Evolutionary conservation across 1,140 invertebrate genomes (phyloP).

Genomic region (Sycobia sp.): DNA sequence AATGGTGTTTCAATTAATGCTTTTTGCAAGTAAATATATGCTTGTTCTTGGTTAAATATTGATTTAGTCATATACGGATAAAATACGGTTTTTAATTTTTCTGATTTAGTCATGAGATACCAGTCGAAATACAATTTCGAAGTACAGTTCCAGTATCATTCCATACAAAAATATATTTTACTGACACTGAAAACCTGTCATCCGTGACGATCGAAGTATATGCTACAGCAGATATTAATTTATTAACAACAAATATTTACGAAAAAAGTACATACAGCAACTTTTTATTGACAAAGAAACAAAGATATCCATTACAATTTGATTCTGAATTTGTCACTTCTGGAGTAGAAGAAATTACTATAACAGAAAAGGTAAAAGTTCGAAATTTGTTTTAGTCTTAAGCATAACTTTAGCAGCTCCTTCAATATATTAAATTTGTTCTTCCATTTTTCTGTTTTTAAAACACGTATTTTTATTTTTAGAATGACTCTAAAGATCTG

Average conservation of each 20-base stretch:
- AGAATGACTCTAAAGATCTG: too few relatives aligned
- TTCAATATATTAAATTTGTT: too few relatives aligned
- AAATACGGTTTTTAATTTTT: too few relatives aligned
- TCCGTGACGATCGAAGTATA: slow-evolving; percentile 13
- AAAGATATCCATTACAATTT: not conserved
- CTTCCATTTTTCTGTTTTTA: too few relatives aligned
- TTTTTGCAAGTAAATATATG: too few relatives aligned
- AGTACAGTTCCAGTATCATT: slow-evolving; percentile 22
- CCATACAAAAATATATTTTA: slow-evolving; percentile 26
- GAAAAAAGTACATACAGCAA: not conserved
- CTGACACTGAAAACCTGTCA: slow-evolving; percentile 4
- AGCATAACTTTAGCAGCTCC: too few relatives aligned
- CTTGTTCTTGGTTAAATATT: too few relatives aligned
- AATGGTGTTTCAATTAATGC: slow-evolving; percentile 5
- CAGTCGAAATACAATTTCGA: slow-evolving; percentile 12
- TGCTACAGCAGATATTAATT: slow-evolving; percentile 18
- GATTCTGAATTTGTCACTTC: not conserved
- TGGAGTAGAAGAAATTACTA: too few relatives aligned
- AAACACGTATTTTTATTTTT: too few relatives aligned
- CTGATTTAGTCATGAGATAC: slow-evolving; percentile 12
- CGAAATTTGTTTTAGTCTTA: too few relatives aligned
- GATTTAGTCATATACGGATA: too few relatives aligned
- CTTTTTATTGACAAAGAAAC: not conserved
- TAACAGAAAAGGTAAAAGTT: too few relatives aligned
- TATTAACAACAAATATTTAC: slow-evolving; percentile 24